A percentile compares a stretch with the other conserved stretches of the same genome.
These are phyloP conservation scores for Eledona agricola DNA, from an alignment of 2,888 invertebrate species.

Conservation along the genomic window DNA sequence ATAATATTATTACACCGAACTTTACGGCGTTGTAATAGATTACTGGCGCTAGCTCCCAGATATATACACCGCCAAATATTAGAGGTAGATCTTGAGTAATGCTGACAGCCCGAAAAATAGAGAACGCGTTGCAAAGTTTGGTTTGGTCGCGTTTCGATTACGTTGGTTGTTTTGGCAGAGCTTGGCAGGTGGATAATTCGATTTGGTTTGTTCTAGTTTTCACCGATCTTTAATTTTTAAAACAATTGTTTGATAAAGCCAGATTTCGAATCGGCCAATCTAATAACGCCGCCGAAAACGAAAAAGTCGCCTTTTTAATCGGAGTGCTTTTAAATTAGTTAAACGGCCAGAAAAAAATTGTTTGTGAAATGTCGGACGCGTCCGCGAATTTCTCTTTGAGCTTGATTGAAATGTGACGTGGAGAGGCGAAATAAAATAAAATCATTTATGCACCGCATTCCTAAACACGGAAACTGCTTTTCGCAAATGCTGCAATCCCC, in stretches of 20 bases:
- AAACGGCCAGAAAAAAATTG: too few species aligned
- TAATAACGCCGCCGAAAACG: background rate
- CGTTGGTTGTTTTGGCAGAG: constrained; percentile 7
- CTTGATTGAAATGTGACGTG: too few species aligned
- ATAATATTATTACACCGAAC: constrained; percentile 1
- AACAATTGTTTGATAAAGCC: too few species aligned
- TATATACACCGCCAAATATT: constrained; percentile 4
- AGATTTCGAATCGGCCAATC: too few species aligned
- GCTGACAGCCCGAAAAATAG: constrained; percentile 20
- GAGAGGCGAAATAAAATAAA: too few species aligned
- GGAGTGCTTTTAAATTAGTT: too few species aligned
- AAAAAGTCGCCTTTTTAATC: background rate
- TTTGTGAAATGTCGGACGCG: too few species aligned
- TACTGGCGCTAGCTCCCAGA: background rate
- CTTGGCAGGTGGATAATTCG: constrained; percentile 5
- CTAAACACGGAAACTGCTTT: background rate
- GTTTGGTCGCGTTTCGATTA: constrained; percentile 2
- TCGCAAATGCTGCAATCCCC: too few species aligned
- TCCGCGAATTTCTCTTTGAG: too few species aligned
- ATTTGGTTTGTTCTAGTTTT: too few species aligned
- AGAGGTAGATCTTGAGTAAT: constrained; percentile 16
- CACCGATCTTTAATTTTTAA: too few species aligned
- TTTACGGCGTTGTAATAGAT: constrained; percentile 4
- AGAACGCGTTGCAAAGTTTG: constrained; percentile 3
- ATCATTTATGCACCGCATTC: too few species aligned